Conservation (phyloP, 2,113 vertebrate genomes). For the Campylorhamphus procurvoides region DNA sequence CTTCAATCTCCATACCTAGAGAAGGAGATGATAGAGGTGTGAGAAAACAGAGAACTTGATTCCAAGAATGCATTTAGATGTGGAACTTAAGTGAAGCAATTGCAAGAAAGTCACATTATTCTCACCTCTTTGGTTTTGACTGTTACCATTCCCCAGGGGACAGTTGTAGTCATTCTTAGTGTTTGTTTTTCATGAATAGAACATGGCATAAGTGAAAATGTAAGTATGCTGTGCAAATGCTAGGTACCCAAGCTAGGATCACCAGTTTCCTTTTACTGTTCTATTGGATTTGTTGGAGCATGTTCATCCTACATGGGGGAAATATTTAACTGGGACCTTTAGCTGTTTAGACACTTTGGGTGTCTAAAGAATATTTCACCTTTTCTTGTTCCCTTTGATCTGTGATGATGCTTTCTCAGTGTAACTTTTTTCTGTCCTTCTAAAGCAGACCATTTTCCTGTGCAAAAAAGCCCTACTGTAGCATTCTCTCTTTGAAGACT, state of each 20-base stretch:
- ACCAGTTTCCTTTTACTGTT: neutral
- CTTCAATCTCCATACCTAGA: neutral
- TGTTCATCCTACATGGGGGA: neutral
- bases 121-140: neutral
- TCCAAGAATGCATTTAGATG: neutral
- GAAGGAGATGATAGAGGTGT: neutral
- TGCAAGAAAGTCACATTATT: neutral
- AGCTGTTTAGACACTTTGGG: neutral
- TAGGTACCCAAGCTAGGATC: rapidly evolving
- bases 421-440: neutral
- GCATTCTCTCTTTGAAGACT: neutral
- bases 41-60: neutral
- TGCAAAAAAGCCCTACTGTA: neutral
- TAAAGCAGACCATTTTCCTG: neutral
- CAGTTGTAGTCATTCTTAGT: neutral
- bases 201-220: neutral
- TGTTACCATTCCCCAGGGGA: neutral
- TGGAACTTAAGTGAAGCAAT: neutral
- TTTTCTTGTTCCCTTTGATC: neutral
- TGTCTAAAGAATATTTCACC: neutral
- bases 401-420: neutral
- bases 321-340: neutral
- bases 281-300: rapidly evolving
- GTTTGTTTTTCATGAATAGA: neutral
- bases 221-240: neutral